Conservation (phyloP, 2,113 vertebrate species). For the Typhlomys cinereus region DNA sequence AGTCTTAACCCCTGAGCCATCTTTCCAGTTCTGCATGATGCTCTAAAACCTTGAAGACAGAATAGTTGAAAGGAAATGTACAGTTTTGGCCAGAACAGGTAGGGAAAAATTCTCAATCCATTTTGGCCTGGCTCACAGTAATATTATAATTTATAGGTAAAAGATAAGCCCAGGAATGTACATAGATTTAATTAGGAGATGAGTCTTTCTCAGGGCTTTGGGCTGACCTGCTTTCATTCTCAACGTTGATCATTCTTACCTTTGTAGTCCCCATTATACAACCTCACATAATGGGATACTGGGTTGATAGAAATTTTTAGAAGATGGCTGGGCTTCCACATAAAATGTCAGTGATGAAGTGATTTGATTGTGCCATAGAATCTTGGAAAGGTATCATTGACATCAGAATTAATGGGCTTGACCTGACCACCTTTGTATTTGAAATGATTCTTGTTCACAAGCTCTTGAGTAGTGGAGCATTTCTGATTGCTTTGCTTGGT, state of each 20-base stretch:
- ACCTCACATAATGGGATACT: not conserved
- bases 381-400: not conserved
- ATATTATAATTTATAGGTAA: not conserved
- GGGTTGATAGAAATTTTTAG: not conserved
- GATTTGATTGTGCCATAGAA: not conserved
- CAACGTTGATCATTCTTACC: not conserved
- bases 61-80: not conserved
- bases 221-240: not conserved
- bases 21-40: too few relatives aligned
- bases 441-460: not conserved
- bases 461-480: not conserved
- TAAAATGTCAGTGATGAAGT: not conserved
- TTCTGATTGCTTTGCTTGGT: slow-evolving; percentile 3
- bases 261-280: not conserved
- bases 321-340: not conserved
- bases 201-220: not conserved
- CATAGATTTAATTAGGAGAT: not conserved
- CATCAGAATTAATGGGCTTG: not conserved
- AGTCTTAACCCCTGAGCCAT: too few relatives aligned
- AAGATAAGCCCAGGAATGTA: not conserved
- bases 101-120: not conserved
- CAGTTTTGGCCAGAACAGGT: not conserved
- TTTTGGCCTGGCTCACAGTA: not conserved
- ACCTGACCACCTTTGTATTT: not conserved
- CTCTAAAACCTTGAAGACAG: not conserved